Conservation (phyloP, 2,113 vertebrate genomes). For the Zapornia atra region DNA sequence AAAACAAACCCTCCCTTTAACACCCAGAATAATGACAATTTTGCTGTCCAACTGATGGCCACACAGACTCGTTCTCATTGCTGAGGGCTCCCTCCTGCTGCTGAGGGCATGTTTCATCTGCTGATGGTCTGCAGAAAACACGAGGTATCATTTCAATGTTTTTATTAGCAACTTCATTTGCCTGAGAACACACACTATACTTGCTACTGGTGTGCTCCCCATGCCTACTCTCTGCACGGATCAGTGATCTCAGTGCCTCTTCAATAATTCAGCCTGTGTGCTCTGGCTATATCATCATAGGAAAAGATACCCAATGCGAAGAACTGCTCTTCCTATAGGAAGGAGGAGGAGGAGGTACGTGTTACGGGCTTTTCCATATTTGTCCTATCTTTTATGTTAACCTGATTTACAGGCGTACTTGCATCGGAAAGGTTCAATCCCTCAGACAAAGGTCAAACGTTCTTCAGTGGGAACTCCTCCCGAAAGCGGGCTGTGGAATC, state of each 20-base stretch:
- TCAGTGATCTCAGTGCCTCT: background rate
- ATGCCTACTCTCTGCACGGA: accelerated
- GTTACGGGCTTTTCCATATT: background rate
- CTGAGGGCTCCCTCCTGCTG: background rate
- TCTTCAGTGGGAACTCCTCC: background rate
- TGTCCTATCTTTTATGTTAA: accelerated
- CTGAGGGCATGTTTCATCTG: background rate
- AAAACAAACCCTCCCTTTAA: background rate
- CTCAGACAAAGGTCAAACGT: background rate
- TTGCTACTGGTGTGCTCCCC: background rate
- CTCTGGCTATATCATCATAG: background rate
- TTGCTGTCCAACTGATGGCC: background rate
- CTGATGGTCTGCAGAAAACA: background rate
- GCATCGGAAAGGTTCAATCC: background rate
- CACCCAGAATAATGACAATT: accelerated
- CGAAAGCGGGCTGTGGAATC: background rate
- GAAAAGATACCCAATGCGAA: background rate
- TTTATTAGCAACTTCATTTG: background rate
- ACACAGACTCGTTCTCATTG: background rate
- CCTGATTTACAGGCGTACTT: background rate
- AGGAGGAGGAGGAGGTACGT: background rate
- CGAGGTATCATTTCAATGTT: background rate
- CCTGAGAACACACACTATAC: background rate
- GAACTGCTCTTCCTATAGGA: background rate
- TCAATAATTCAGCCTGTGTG: background rate